Base-by-base conservation (phyloP, 2,888 invertebrate genomes). In the Cacoxenus indagator region DNA sequence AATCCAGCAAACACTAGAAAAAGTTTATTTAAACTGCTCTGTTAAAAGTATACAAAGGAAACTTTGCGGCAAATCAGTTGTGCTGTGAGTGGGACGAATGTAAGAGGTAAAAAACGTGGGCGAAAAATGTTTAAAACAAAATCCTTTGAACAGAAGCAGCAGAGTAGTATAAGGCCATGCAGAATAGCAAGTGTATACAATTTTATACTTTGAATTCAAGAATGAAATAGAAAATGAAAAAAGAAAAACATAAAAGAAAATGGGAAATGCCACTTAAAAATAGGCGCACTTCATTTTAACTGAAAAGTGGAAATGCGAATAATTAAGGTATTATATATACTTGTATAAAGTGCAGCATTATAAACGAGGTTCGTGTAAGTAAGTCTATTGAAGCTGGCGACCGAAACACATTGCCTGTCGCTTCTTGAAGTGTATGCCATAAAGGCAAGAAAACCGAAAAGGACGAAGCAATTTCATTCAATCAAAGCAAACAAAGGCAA, bases 281-380 rank as follows among this genome's bases (percentile, higher is more conserved):
- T 76, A 75, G 75, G 78, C 75, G 76, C n/a, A 80, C 81, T 82
- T 78, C 82, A 82, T 82, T 73, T 76, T 73, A 76, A 72, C 73
- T 65, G 43, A 62, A 62, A n/a, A 29, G 19, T 37, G 62, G 27
- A 62, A 62, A 62, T 64, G 59, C 11, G 45, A 22, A 72, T 68
- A 69, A 55, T 72, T 70, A 65, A 46, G 37, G 61, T 59, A 62
- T 76, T 76, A 81, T 77, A 77, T 74, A 37, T 4, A 37, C 37
- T 11, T 2, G 14, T 2, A 37, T 37, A 4, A 2, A 37, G 37
- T 11, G 37, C 14, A 55, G 4, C n/a, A 57, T 14, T n/a, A 1
- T 27, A 31, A 31, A 59, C 29, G 31, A 22, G 31, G 37, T 59
- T 26, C 19, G 22, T 51, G 51, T 59, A 59, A 59, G 31, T 59